Evolutionary conservation across 2,888 invertebrate species (phyloP).

Genomic region (Axea sp.): DNA sequence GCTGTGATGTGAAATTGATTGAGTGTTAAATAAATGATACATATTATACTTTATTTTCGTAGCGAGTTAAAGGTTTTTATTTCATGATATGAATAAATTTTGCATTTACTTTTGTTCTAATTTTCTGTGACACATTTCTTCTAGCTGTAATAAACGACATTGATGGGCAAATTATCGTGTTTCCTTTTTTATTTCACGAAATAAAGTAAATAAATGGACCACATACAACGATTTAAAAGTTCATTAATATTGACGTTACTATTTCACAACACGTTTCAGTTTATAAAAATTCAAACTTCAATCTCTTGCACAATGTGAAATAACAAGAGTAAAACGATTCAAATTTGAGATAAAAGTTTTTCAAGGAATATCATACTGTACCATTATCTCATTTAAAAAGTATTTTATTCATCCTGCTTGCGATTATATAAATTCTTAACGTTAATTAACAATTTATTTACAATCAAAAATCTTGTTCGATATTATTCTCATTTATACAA

Average conservation of each 20-base stretch:
- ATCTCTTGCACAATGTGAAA: neutral
- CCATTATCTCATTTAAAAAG: too few species aligned
- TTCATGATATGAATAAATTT: slow-evolving; percentile 37
- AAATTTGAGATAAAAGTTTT: too few species aligned
- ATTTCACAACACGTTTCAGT: slow-evolving; percentile 2
- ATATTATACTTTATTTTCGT: slow-evolving; percentile 49
- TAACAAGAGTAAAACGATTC: neutral
- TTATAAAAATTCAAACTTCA: slow-evolving; percentile 2
- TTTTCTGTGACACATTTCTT: slow-evolving; percentile 50
- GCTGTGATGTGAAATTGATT: slow-evolving; percentile 44
- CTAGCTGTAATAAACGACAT: slow-evolving; percentile 39
- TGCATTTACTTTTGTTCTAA: slow-evolving; percentile 54
- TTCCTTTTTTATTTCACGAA: slow-evolving; percentile 29
- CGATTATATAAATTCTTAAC: too few species aligned
- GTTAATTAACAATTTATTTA: too few species aligned
- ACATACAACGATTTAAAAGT: slow-evolving; percentile 23
- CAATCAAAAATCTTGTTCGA: too few species aligned
- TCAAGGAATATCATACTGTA: too few species aligned
- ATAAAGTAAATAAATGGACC: slow-evolving; percentile 35
- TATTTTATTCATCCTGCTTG: too few species aligned
- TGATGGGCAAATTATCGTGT: slow-evolving; percentile 37
- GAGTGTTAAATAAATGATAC: slow-evolving; percentile 48
- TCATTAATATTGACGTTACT: slow-evolving; percentile 43
- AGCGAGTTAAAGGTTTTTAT: slow-evolving; percentile 37
- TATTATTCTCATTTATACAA: neutral